Percentiles rank a stretch among this genome's conserved stretches.
Conservation (phyloP, 92 coral and sea anemone species). For the Porites lobata region DNA sequence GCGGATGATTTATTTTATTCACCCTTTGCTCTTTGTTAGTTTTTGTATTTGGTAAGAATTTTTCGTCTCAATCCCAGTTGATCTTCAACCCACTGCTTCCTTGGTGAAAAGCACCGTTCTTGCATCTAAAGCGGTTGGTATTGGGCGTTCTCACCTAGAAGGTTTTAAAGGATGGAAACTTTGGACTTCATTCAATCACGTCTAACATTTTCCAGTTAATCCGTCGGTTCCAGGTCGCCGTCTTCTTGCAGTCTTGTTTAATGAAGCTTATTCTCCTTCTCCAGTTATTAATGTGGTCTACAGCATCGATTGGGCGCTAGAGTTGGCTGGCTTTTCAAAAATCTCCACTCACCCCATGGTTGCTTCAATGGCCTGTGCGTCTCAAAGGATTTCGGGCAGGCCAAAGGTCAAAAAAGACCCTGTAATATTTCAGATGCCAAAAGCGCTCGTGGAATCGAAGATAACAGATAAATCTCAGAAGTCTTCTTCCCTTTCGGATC, state of each 20-base stretch:
- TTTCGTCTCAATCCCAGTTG: no score
- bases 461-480: slow-evolving; percentile 37
- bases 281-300: slow-evolving; percentile 54
- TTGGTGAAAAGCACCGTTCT: no score
- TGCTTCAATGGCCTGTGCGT: slow-evolving; percentile 6
- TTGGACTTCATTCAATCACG: slow-evolving; percentile 1
- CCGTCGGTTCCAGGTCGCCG: slow-evolving; percentile 64
- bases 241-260: slow-evolving; percentile 44
- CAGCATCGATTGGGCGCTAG: slow-evolving; percentile 57
- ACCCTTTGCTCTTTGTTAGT: no score
- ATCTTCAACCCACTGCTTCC: no score
- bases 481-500: slow-evolving; percentile 24
- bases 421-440: slow-evolving; percentile 35
- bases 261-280: slow-evolving; percentile 40
- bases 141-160: no score
- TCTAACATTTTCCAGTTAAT: slow-evolving; percentile 45
- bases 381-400: slow-evolving; percentile 37
- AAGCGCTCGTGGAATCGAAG: slow-evolving; percentile 19
- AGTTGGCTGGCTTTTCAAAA: slow-evolving; percentile 45
- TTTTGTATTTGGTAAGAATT: no score
- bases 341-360: slow-evolving; percentile 47
- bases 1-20: no score
- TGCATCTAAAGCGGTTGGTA: no score
- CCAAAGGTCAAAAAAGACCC: slow-evolving; percentile 43
- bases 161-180: slow-evolving; percentile 23